Evolutionary conservation across 2,797 vertebrate genomes (phyloP), one percentile per base, ranked within the genome.

Genomic region (Leptodactylus fallax): DNA sequence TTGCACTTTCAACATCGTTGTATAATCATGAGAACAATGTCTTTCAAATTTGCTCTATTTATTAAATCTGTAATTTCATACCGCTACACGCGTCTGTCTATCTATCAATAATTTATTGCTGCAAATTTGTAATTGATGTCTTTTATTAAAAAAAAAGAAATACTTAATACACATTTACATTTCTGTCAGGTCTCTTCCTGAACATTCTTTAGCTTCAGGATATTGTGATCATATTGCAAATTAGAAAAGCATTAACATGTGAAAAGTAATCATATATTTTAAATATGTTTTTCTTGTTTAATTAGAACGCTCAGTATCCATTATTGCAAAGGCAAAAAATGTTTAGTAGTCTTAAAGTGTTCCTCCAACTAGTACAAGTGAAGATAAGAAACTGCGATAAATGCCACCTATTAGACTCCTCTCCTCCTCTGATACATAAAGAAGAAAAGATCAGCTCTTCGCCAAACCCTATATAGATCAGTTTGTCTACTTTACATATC

Each of bases 1-100:
- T 85, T 80, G 87, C 87, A 71, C 82, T 88, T 72, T 69, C 76
- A 84, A 88, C 81, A 67, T 84, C 63, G n/a, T 79, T 84, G 71
- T 84, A 88, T 88, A 88, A 88, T 88, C 72, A 79, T 79, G 51
- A 83, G 86, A 87, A 84, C 81, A 71, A 79, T 88, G 81, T 71
- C 61, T 88, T 84, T 84, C 80, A 83, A 69, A 69, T 83, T 79
- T 83, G 10, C 72, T 78, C 74, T 65, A 82, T 82, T 83, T 87
- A 61, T 87, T 83, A 76, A 77, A 72, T 61, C 71, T 76, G 71
- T 76, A 82, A 77, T 82, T 82, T 85, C 61, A 82, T 36, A 74
- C 79, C 72, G 72, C 56, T 84, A 84, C 74, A 79, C 58, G 67
- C 27, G 10, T 79, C 72, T 86, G 56, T 74, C 71, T 85, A 27